phyloP scores from a whole-genome alignment of 1,140 invertebrate species.

The Leptestheria dahalacensis region DNA sequence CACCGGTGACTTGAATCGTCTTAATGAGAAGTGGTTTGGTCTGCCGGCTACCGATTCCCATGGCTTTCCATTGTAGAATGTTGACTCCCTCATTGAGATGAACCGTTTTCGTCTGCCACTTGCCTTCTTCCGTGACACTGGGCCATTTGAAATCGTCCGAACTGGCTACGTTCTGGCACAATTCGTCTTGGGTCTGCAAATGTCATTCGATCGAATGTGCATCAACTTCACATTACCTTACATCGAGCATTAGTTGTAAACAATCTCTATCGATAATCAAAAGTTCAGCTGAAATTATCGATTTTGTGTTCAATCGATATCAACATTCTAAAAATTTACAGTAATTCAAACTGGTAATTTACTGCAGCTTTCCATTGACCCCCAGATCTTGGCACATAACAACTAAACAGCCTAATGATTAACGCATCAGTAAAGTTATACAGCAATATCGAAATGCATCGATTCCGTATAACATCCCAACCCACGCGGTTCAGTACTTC shows the following conservation, averaged over 20 bases:
- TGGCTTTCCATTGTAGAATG: slow-evolving; percentile 36
- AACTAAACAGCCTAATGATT: too few species aligned
- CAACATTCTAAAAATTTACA: too few species aligned
- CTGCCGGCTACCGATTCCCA: slow-evolving; percentile 29
- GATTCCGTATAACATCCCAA: too few species aligned
- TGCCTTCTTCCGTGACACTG: slow-evolving; percentile 31
- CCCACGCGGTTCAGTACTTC: too few species aligned
- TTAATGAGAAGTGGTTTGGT: slow-evolving; percentile 31
- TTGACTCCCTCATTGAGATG: slow-evolving; percentile 33
- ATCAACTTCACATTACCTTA: background rate
- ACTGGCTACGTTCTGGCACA: slow-evolving; percentile 33
- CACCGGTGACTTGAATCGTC: slow-evolving; percentile 30
- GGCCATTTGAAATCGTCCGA: slow-evolving; percentile 33
- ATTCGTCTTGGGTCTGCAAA: slow-evolving; percentile 35
- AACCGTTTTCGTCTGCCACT: slow-evolving; percentile 32
- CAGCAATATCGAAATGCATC: too few species aligned
- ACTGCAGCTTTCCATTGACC: too few species aligned
- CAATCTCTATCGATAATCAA: too few species aligned
- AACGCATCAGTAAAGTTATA: too few species aligned
- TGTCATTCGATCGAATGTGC: background rate
- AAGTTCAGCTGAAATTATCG: too few species aligned
- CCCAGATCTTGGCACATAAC: too few species aligned
- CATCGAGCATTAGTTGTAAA: background rate
- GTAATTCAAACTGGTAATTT: too few species aligned
- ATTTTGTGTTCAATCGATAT: too few species aligned